A percentile compares a stretch with the other conserved stretches of the same genome.
These are phyloP conservation scores for Matsumyia berberina DNA, from an alignment of 2,888 invertebrate species.

Conservation along the genomic window DNA sequence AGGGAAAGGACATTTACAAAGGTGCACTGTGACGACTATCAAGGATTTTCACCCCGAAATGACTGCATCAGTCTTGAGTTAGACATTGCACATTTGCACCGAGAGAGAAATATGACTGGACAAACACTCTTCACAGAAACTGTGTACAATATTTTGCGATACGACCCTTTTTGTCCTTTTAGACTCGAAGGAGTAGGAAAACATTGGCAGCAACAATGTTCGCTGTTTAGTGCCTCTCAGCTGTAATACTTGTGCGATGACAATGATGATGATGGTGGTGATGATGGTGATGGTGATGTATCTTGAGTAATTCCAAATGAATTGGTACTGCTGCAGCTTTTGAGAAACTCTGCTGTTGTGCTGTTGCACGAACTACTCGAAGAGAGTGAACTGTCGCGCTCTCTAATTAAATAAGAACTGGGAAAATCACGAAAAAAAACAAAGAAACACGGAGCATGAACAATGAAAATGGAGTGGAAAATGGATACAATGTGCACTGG, in stretches of 20 bases:
- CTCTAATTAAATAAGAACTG: slow-evolving; percentile 67
- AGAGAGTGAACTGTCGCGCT: slow-evolving; percentile 35
- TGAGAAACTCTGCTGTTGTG: slow-evolving; percentile 35
- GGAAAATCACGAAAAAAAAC: background rate
- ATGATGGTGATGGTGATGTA: slow-evolving; percentile 61
- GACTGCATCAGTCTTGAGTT: slow-evolving; percentile 28
- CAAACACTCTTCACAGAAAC: slow-evolving; percentile 56
- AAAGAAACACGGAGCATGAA: background rate
- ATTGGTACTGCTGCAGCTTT: slow-evolving; percentile 55
- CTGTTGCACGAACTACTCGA: slow-evolving; percentile 28
- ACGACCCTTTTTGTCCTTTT: slow-evolving; percentile 58
- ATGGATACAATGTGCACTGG: slow-evolving; percentile 49
- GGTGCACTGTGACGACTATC: slow-evolving; percentile 36
- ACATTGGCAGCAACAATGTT: slow-evolving; percentile 56
- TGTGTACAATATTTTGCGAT: slow-evolving; percentile 61
- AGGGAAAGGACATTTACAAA: slow-evolving; percentile 54
- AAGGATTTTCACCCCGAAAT: slow-evolving; percentile 27
- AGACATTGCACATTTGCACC: slow-evolving; percentile 34
- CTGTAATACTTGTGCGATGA: slow-evolving; percentile 8
- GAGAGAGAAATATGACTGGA: slow-evolving; percentile 70
- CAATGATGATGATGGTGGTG: slow-evolving; percentile 25
- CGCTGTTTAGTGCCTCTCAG: slow-evolving; percentile 20
- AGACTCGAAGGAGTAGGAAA: slow-evolving; percentile 24
- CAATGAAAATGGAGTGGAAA: slow-evolving; percentile 54
- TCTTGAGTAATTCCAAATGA: slow-evolving; percentile 70